Percentiles rank a stretch among this genome's conserved stretches.
Conservation (phyloP, 2,888 invertebrate species). For the Acleris laterana region DNA sequence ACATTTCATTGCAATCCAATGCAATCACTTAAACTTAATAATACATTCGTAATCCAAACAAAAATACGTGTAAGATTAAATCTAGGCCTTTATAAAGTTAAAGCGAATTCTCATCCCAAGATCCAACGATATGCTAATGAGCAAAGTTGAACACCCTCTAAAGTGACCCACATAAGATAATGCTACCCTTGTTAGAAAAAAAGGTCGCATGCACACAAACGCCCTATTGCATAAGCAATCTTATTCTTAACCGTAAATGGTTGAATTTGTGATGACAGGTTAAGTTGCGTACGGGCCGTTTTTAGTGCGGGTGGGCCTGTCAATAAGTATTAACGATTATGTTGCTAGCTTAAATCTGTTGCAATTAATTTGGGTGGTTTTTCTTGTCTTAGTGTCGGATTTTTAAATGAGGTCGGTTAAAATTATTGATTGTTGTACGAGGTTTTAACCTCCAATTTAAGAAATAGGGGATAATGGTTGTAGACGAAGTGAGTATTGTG, state of each 20-base stretch:
- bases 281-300: too few species aligned
- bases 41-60: background rate
- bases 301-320: constrained; percentile 16
- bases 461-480: too few species aligned
- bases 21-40: constrained; percentile 2
- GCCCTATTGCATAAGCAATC: too few species aligned
- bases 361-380: constrained; percentile 29
- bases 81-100: background rate
- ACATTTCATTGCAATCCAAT: too few species aligned
- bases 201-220: background rate
- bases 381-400: constrained; percentile 10
- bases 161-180: constrained; percentile 35
- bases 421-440: background rate
- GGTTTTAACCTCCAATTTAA: too few species aligned
- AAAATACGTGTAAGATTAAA: constrained; percentile 3
- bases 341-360: constrained; percentile 33
- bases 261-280: too few species aligned
- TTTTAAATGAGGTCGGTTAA: constrained; percentile 20
- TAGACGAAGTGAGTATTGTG: too few species aligned
- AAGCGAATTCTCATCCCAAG: constrained; percentile 10
- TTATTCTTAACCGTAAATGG: too few species aligned
- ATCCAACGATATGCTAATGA: constrained; percentile 32
- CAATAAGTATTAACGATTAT: constrained; percentile 37
- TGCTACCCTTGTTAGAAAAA: constrained; percentile 2
- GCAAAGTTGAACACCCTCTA: constrained; percentile 23